phyloP scores from a whole-genome alignment of 2,113 vertebrate species.

The Chiloscyllium plagiosum region DNA sequence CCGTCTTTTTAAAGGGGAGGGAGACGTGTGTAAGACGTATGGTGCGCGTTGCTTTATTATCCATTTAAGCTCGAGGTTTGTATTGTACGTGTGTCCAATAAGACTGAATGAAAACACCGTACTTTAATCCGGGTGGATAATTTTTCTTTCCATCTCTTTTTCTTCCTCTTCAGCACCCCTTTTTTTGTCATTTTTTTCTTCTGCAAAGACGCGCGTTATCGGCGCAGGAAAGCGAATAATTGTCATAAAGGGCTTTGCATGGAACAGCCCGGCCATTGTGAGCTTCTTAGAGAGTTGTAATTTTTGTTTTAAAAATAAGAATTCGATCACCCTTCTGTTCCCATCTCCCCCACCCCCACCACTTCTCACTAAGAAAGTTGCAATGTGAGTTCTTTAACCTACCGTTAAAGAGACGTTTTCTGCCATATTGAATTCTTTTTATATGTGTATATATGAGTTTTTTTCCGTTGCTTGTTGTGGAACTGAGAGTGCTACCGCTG shows the following conservation, averaged over 20 bases:
- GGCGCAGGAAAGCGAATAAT: neutral
- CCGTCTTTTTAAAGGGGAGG: neutral
- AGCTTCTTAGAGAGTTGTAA: neutral
- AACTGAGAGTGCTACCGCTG: neutral
- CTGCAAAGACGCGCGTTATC: conserved; percentile 21
- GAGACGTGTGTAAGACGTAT: conserved; percentile 17
- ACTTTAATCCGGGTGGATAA: neutral
- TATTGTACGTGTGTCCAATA: neutral
- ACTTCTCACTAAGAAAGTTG: neutral
- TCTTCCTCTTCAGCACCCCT: neutral
- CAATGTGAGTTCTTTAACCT: conserved; percentile 30
- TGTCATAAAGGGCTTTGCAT: neutral
- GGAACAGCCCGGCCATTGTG: conserved; percentile 1
- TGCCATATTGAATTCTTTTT: conserved; percentile 37
- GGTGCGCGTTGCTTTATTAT: neutral
- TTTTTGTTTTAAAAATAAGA: neutral
- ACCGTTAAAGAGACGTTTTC: neutral
- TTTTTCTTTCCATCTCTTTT: neutral
- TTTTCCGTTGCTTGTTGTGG: neutral
- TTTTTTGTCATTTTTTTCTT: neutral
- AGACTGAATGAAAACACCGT: conserved; percentile 33
- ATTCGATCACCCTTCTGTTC: neutral
- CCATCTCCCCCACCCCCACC: neutral
- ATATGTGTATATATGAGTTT: neutral
- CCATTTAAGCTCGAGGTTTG: neutral